These are phyloP conservation scores for Ptychadena robeensis DNA, from an alignment of 2,797 vertebrate genomes.

Conservation along the genomic window DNA sequence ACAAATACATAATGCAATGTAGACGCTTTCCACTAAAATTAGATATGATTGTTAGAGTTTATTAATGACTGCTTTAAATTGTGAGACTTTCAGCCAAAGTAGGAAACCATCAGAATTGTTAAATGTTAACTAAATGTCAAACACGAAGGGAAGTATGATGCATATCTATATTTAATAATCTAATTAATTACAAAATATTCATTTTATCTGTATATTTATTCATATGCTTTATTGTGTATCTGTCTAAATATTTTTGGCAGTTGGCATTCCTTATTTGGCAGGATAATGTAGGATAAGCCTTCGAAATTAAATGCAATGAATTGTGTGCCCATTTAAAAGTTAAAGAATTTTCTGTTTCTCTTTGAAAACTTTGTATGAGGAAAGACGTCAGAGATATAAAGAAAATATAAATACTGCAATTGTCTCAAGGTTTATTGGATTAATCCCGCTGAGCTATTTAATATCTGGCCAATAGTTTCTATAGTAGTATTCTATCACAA, in stretches of 20 bases:
- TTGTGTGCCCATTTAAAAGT: background rate
- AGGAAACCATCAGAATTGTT: no score
- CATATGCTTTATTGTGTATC: no score
- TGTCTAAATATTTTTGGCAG: background rate
- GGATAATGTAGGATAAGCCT: background rate
- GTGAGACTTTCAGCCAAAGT: no score
- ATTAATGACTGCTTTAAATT: no score
- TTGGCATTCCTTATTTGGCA: background rate
- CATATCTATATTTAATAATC: no score
- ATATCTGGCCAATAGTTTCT: conserved; percentile 18
- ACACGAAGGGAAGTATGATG: no score
- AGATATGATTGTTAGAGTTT: no score
- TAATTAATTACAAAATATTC: no score
- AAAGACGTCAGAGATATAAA: conserved; percentile 61
- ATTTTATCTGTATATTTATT: no score
- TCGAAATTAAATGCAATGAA: background rate
- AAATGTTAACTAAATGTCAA: no score
- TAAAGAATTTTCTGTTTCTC: background rate
- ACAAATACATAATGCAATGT: no score
- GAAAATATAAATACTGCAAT: conserved; percentile 54
- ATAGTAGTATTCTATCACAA: conserved; percentile 55
- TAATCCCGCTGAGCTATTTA: conserved; percentile 59
- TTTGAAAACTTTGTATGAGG: conserved; percentile 53
- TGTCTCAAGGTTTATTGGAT: conserved; percentile 57
- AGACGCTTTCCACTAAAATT: no score